These are phyloP conservation scores for Capreolus pygargus DNA, from an alignment of 2,113 vertebrate genomes.

Conservation along the genomic window DNA sequence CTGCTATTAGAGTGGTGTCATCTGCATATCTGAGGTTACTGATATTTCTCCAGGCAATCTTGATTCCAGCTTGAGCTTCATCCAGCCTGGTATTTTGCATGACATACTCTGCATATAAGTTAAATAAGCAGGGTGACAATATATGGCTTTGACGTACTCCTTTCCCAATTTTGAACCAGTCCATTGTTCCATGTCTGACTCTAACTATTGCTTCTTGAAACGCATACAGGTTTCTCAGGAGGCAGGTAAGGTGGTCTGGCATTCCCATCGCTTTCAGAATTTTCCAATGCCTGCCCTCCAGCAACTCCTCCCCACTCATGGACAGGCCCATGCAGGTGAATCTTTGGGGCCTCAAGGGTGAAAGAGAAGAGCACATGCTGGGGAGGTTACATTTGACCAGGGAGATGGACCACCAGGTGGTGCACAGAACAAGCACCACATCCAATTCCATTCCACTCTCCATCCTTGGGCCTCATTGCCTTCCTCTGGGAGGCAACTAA, in stretches of 20 bases:
- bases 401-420: background rate
- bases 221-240: background rate
- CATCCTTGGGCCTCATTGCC: background rate
- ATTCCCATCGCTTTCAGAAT: background rate
- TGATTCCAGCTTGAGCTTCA: background rate
- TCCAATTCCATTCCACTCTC: background rate
- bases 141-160: background rate
- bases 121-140: background rate
- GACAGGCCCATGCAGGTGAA: background rate
- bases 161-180: background rate
- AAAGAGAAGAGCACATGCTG: background rate
- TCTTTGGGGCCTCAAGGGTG: too few species aligned
- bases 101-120: background rate
- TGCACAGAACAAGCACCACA: accelerated
- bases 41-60: background rate
- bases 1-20: background rate
- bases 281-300: background rate
- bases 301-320: background rate
- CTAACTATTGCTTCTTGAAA: background rate
- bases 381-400: background rate
- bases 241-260: background rate
- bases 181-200: background rate
- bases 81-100: background rate
- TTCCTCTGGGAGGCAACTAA: background rate
- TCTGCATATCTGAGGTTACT: background rate